A percentile compares a stretch with the other conserved stretches of the same genome.
These are phyloP conservation scores for Arenaria interpres DNA, from an alignment of 2,113 vertebrate genomes.

Conservation along the genomic window DNA sequence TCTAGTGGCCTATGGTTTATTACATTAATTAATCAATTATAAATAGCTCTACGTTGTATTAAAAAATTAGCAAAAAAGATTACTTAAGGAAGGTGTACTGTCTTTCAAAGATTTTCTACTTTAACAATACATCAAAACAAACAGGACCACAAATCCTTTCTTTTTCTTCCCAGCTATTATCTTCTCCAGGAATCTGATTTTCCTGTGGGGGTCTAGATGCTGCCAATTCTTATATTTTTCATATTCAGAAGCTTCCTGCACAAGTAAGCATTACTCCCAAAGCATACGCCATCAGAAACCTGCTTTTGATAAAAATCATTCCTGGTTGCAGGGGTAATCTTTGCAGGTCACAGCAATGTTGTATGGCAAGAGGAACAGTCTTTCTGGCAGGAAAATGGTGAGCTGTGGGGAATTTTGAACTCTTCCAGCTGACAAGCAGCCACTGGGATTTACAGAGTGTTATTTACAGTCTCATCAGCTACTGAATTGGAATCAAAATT, in stretches of 20 bases:
- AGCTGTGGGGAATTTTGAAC: background rate
- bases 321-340: background rate
- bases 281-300: background rate
- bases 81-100: background rate
- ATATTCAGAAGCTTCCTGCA: background rate
- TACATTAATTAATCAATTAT: background rate
- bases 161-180: background rate
- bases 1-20: background rate
- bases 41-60: background rate
- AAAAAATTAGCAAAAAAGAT: background rate
- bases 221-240: background rate
- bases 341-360: background rate
- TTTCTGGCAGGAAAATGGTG: background rate
- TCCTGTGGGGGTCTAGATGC: background rate
- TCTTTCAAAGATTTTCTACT: background rate
- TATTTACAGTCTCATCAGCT: background rate
- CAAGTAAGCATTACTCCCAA: background rate
- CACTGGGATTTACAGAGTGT: background rate
- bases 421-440: background rate
- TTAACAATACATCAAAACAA: background rate
- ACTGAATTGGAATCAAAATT: background rate
- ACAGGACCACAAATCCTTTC: background rate
- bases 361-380: background rate
- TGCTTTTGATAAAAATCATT: background rate
- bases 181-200: background rate